These are phyloP conservation scores for Platalea minor DNA, from an alignment of 2,797 vertebrate genomes.

Conservation along the genomic window DNA sequence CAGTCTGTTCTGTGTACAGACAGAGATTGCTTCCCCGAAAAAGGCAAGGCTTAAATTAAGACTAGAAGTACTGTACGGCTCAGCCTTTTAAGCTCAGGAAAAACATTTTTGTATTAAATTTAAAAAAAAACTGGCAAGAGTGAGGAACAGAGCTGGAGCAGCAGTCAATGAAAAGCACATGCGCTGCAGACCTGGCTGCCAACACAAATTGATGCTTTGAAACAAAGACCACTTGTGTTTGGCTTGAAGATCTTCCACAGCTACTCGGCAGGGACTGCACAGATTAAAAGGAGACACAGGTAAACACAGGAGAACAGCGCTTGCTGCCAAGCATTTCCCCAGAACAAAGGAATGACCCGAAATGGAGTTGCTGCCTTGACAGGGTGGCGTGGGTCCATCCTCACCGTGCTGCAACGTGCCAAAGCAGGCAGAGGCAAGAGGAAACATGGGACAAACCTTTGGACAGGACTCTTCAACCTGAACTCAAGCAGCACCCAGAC, in stretches of 20 bases:
- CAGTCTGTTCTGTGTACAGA: not conserved
- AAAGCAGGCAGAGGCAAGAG: not conserved
- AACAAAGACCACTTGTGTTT: conserved; percentile 63
- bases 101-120: conserved; percentile 29
- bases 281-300: conserved; percentile 29
- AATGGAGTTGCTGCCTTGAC: not conserved
- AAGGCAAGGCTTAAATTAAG: conserved; percentile 12
- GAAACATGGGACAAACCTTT: not conserved
- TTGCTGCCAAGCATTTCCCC: not conserved
- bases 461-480: not conserved
- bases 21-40: not conserved
- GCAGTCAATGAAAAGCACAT: conserved; percentile 66
- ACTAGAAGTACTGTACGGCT: not conserved
- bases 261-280: not conserved
- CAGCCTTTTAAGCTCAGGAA: conserved; percentile 22
- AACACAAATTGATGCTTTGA: conserved; percentile 56
- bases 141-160: not conserved
- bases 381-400: not conserved
- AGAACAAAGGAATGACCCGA: conserved; percentile 6
- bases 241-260: conserved; percentile 32
- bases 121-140: conserved; percentile 4
- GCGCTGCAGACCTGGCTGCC: conserved; percentile 45
- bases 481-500: not conserved
- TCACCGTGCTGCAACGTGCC: rapidly evolving
- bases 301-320: not conserved